A percentile compares a stretch with the other conserved stretches of the same genome.
Evolutionary conservation across 2,113 vertebrate genomes (phyloP).

Genomic region (Ciconia maguari): DNA sequence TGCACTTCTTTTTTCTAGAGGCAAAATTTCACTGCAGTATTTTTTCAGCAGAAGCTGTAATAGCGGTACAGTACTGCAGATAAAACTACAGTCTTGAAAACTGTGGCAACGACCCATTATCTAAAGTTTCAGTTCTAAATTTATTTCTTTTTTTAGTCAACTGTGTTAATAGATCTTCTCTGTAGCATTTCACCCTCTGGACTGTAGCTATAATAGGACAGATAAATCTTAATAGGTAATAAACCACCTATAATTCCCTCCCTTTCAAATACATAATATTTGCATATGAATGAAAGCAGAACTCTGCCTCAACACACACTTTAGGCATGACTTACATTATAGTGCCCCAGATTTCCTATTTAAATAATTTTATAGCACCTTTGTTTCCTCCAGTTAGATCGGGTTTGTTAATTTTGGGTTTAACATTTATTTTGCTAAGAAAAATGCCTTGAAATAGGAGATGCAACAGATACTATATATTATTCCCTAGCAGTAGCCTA

Average conservation of each 20-base stretch:
- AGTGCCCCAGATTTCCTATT: not conserved
- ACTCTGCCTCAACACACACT: not conserved
- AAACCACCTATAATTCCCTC: not conserved
- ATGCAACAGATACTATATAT: not conserved
- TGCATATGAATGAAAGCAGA: not conserved
- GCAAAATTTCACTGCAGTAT: not conserved
- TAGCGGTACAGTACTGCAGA: not conserved
- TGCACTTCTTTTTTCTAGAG: not conserved
- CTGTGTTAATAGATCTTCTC: not conserved
- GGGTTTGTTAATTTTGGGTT: constrained; percentile 11
- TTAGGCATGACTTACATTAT: not conserved
- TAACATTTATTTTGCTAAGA: constrained; percentile 49
- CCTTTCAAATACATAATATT: not conserved
- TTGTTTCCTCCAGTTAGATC: constrained; percentile 10
- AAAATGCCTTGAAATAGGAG: constrained; percentile 32
- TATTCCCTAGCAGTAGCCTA: constrained; percentile 24
- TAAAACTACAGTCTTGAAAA: not conserved
- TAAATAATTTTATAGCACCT: constrained; percentile 20
- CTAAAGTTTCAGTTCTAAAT: not conserved
- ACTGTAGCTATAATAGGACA: not conserved
- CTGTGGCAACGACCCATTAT: not conserved
- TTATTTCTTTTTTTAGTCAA: not conserved
- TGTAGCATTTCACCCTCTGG: not conserved
- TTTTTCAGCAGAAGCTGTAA: not conserved
- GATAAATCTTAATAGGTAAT: not conserved